These are phyloP conservation scores for Alethe castanea DNA, from an alignment of 2,113 vertebrate genomes.

Conservation along the genomic window DNA sequence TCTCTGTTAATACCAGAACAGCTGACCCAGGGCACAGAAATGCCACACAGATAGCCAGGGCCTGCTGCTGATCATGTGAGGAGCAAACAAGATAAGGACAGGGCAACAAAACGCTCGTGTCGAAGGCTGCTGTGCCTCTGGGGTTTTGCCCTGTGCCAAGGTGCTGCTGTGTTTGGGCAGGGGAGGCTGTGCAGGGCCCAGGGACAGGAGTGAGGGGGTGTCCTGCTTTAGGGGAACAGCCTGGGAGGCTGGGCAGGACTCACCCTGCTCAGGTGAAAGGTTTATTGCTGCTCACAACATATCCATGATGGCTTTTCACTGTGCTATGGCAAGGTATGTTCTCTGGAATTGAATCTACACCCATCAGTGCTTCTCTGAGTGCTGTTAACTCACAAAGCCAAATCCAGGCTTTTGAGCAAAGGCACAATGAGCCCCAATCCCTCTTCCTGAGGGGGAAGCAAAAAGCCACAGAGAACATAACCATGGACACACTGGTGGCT, in stretches of 20 bases:
- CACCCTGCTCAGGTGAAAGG: neutral
- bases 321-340: neutral
- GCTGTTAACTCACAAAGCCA: no score
- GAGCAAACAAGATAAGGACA: neutral
- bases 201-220: neutral
- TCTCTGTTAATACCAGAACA: neutral
- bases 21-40: neutral
- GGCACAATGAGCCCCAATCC: neutral
- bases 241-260: neutral
- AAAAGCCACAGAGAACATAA: rapidly evolving
- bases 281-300: neutral
- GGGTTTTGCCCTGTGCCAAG: neutral
- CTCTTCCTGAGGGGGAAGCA: neutral
- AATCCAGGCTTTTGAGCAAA: neutral
- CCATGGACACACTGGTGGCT: rapidly evolving
- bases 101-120: neutral
- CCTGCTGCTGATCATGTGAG: neutral
- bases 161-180: neutral
- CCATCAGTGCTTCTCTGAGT: rapidly evolving
- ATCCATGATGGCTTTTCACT: rapidly evolving
- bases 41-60: neutral
- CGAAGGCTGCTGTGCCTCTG: neutral
- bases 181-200: neutral
- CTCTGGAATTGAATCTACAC: neutral
- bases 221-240: neutral